phyloP scores from a whole-genome alignment of 2,797 vertebrate species.

The Micropoecilia bifurca region DNA sequence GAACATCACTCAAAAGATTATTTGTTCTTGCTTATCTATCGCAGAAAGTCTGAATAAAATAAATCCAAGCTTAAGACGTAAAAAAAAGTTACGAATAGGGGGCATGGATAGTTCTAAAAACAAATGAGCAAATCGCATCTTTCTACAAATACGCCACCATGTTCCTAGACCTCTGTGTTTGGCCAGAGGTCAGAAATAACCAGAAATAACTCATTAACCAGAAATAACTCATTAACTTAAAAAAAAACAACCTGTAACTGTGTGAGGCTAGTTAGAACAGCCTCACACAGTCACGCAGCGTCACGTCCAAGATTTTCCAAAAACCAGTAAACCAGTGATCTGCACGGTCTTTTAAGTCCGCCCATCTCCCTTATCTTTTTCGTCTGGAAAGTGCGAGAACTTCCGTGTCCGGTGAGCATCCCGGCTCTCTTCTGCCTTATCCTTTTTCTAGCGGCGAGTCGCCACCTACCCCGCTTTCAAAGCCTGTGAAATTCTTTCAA shows the following conservation, averaged over 20 bases:
- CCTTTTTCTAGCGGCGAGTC: conserved; percentile 54
- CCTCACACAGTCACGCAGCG: conserved; percentile 26
- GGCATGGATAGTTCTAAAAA: background rate
- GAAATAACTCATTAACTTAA: conserved; percentile 56
- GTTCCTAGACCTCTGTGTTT: conserved; percentile 32
- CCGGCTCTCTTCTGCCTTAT: conserved; percentile 52
- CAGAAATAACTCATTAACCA: conserved; percentile 61
- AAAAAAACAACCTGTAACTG: background rate
- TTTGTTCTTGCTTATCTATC: background rate
- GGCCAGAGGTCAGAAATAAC: too few relatives aligned
- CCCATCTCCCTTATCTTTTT: background rate
- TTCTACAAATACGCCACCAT: conserved; percentile 27
- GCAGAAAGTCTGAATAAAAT: background rate
- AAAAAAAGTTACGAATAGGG: background rate
- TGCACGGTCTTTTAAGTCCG: conserved; percentile 15
- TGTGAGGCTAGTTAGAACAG: conserved; percentile 4
- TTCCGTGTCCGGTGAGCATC: conserved; percentile 62
- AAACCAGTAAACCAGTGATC: conserved; percentile 38
- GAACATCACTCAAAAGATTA: background rate
- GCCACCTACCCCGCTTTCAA: conserved; percentile 73
- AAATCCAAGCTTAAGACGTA: background rate
- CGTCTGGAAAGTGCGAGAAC: conserved; percentile 45
- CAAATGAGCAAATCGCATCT: background rate
- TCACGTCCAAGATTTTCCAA: conserved; percentile 1
- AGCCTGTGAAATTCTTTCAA: conserved; percentile 79